A percentile compares a stretch with the other conserved stretches of the same genome.
Conservation (phyloP, 2,113 vertebrate species). For the Urocolius indicus region DNA sequence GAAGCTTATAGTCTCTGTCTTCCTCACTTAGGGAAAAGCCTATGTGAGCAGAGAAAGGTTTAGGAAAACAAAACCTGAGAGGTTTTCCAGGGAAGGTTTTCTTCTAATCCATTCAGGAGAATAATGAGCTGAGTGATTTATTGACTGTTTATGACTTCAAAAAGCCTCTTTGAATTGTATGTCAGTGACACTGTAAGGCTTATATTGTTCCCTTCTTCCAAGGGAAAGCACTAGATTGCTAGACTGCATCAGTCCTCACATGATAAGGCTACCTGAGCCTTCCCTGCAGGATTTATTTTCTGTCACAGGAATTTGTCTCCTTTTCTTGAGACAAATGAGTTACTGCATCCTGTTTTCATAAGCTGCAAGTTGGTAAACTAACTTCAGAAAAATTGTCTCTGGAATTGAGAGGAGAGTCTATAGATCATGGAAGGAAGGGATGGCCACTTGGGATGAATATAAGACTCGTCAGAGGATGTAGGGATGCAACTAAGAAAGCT, state of each 20-base stretch:
- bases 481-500: no score
- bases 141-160: neutral
- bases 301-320: no score
- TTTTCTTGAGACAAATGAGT: no score
- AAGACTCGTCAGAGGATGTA: no score
- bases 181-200: no score
- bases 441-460: no score
- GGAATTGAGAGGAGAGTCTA: no score
- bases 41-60: neutral
- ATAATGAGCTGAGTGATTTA: neutral
- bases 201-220: neutral
- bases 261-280: neutral
- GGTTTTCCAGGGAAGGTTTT: neutral
- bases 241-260: neutral
- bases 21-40: neutral
- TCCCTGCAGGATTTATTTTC: neutral
- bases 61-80: conserved; percentile 5
- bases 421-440: no score
- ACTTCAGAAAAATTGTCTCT: no score
- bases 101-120: neutral
- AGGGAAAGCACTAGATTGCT: neutral
- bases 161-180: no score
- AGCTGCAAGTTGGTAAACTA: no score
- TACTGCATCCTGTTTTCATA: no score
- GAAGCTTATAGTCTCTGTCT: neutral